Evolutionary conservation across 2,113 vertebrate genomes (phyloP).

Genomic region (Miniopterus natalensis): DNA sequence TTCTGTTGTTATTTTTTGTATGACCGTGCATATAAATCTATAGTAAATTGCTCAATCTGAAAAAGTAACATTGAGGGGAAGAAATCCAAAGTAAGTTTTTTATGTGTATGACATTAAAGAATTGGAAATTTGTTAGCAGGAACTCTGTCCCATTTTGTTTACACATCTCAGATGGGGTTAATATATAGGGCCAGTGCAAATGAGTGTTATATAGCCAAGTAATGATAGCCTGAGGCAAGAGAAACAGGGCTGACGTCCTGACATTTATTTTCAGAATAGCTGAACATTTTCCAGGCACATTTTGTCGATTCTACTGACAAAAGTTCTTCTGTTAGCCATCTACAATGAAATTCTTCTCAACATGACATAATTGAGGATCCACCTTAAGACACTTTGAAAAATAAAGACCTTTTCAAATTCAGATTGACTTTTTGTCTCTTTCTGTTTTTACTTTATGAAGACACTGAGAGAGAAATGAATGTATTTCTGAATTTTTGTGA

Average conservation of each 20-base stretch:
- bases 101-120: not conserved
- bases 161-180: conserved; percentile 68
- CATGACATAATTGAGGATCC: conserved; percentile 81
- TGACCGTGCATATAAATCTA: not conserved
- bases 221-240: conserved; percentile 62
- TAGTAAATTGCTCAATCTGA: not conserved
- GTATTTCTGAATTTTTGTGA: conserved; percentile 36
- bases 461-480: conserved; percentile 44
- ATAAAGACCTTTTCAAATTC: conserved; percentile 79
- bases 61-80: conserved; percentile 34
- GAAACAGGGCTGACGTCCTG: conserved; percentile 70
- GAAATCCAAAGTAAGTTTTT: conserved; percentile 21
- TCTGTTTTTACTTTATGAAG: conserved; percentile 64
- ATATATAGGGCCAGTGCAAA: conserved; percentile 59
- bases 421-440: conserved; percentile 56
- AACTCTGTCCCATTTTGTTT: conserved; percentile 59
- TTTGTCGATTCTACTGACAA: conserved; percentile 75
- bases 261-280: conserved; percentile 83
- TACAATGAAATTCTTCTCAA: conserved; percentile 79
- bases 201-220: conserved; percentile 58
- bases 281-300: conserved; percentile 78
- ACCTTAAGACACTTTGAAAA: conserved; percentile 80
- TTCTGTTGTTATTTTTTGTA: not conserved
- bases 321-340: conserved; percentile 79
- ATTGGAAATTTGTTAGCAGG: not conserved